Evolutionary conservation across 2,888 invertebrate species (phyloP).

Genomic region (Pedicia rivosa): DNA sequence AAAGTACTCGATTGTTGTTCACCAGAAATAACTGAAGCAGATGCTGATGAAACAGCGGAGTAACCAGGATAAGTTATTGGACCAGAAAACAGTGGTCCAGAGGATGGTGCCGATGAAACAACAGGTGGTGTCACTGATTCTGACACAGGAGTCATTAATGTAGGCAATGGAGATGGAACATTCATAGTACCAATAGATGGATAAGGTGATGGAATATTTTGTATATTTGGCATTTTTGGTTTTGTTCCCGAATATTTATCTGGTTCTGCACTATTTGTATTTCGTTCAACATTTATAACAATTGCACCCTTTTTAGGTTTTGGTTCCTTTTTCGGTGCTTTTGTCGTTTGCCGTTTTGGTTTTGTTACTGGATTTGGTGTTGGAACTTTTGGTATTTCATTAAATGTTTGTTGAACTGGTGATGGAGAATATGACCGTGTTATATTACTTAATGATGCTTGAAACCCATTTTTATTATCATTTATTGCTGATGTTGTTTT

Average conservation of each 20-base stretch:
- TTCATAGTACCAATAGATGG: conserved; percentile 11
- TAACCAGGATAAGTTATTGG: conserved; percentile 1
- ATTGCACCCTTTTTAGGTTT: conserved; percentile 2
- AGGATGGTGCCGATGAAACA: not conserved
- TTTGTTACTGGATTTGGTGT: conserved; percentile 1
- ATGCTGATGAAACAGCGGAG: not conserved
- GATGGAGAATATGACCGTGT: conserved; percentile 5
- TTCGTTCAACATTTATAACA: conserved; percentile 1
- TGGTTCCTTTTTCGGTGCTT: conserved; percentile 1
- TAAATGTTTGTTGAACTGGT: not conserved
- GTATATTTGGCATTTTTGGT: conserved; percentile 13
- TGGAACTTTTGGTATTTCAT: not conserved
- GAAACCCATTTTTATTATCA: conserved; percentile 9
- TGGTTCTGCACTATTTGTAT: no score
- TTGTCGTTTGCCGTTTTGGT: conserved; percentile 5
- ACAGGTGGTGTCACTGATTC: not conserved
- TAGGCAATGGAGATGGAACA: not conserved
- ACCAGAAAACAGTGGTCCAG: not conserved
- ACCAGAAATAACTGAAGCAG: not conserved
- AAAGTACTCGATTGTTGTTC: not conserved
- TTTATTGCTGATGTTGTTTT: conserved; percentile 8
- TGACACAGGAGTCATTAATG: not conserved
- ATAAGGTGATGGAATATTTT: conserved; percentile 15
- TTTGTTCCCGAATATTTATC: no score
- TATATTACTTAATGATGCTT: conserved; percentile 9